phyloP scores from a whole-genome alignment of 2,113 vertebrate species.

The Apteryx owenii region DNA sequence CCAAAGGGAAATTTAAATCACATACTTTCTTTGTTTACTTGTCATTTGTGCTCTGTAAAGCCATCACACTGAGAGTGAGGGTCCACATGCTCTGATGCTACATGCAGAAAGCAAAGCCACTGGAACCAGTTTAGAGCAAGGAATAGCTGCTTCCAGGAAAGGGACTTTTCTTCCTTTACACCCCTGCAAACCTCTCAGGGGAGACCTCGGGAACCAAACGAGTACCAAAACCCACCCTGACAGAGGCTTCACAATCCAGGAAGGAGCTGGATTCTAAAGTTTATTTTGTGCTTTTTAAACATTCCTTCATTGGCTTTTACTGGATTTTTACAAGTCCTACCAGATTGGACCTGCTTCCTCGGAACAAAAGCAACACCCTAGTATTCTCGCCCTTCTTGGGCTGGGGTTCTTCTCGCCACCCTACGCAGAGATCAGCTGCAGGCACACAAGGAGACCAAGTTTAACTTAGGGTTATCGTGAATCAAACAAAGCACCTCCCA shows the following conservation, averaged over 20 bases:
- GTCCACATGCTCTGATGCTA: not conserved
- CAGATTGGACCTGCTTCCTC: not conserved
- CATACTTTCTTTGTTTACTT: not conserved
- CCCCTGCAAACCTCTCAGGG: not conserved
- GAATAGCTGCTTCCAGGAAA: not conserved
- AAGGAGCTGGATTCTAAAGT: not conserved
- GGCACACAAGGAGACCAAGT: not conserved
- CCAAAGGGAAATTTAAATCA: slow-evolving; percentile 17
- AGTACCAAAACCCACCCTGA: not conserved
- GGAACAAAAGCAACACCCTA: not conserved
- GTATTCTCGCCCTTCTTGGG: not conserved
- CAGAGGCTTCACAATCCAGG: not conserved
- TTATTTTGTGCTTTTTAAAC: not conserved
- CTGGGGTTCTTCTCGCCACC: not conserved
- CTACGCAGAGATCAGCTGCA: not conserved
- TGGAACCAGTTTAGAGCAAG: not conserved
- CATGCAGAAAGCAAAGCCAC: not conserved
- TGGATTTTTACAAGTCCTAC: not conserved
- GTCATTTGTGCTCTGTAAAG: not conserved
- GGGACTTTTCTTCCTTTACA: not conserved
- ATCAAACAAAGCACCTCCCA: not conserved
- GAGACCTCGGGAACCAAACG: not conserved
- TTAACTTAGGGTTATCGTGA: not conserved
- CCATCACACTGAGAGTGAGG: not conserved
- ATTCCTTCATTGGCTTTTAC: not conserved